Evolutionary conservation across 2,797 vertebrate species (phyloP).

Genomic region (Sphaeramia orbicularis): DNA sequence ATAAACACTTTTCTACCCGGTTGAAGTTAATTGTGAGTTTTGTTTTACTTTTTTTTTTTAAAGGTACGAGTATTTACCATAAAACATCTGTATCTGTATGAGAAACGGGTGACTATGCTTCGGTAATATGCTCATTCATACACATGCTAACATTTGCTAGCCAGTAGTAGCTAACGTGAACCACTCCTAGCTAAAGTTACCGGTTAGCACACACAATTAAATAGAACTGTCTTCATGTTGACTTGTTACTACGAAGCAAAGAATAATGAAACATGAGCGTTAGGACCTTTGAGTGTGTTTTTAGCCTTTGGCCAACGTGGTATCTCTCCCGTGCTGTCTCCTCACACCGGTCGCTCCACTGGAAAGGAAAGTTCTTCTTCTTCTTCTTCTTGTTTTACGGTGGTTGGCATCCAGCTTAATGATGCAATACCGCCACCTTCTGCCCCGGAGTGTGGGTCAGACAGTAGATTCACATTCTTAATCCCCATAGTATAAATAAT

Average conservation of each 20-base stretch:
- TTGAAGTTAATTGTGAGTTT: not conserved
- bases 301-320: slow-evolving; percentile 40
- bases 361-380: slow-evolving; percentile 74
- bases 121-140: slow-evolving; percentile 69
- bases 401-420: no score
- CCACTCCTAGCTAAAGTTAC: slow-evolving; percentile 12
- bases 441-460: no score
- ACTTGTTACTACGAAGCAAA: not conserved
- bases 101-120: slow-evolving; percentile 48
- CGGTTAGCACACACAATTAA: not conserved
- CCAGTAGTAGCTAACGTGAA: slow-evolving; percentile 28
- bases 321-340: slow-evolving; percentile 11
- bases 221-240: no score
- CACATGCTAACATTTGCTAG: slow-evolving; percentile 70
- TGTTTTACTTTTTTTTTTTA: no score
- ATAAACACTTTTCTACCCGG: not conserved
- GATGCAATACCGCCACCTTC: no score
- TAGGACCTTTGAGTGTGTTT: slow-evolving; percentile 56
- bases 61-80: no score
- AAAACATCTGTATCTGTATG: not conserved
- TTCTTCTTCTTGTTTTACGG: no score
- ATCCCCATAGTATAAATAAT: no score
- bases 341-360: slow-evolving; percentile 64
- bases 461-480: no score
- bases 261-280: rapidly evolving